A percentile compares a stretch with the other conserved stretches of the same genome.
These are phyloP conservation scores for Beroe ovata DNA, from an alignment of 37 sponge, comb jelly and placozoan genomes.

Conservation along the genomic window DNA sequence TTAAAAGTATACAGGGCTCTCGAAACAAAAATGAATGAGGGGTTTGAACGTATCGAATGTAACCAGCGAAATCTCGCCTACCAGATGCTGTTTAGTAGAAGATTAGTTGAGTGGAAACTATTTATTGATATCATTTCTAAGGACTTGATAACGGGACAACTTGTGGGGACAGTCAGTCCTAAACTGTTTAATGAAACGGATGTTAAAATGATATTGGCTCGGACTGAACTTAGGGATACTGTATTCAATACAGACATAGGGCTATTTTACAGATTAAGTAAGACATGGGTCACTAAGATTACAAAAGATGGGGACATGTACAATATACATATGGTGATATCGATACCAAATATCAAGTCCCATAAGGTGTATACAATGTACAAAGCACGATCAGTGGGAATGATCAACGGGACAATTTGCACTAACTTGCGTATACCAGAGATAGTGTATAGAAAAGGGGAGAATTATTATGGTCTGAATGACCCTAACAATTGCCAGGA, in stretches of 20 bases:
- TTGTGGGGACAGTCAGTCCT: slow-evolving; percentile 17
- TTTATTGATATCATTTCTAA: slow-evolving; percentile 22
- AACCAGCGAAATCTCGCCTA: slow-evolving; percentile 11
- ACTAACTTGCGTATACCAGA: slow-evolving; percentile 11
- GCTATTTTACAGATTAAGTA: slow-evolving; percentile 25
- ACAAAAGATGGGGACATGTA: slow-evolving; percentile 40
- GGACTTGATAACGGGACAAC: slow-evolving; percentile 23
- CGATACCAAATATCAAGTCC: background rate
- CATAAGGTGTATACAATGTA: slow-evolving; percentile 23
- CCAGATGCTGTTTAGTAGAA: slow-evolving; percentile 16
- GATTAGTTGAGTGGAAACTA: slow-evolving; percentile 9
- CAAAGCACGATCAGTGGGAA: slow-evolving; percentile 28
- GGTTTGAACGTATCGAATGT: background rate
- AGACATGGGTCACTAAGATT: slow-evolving; percentile 3
- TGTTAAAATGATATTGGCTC: slow-evolving; percentile 22
- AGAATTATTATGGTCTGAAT: background rate
- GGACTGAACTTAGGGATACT: slow-evolving; percentile 22
- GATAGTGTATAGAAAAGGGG: slow-evolving; percentile 28
- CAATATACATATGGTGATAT: slow-evolving; percentile 33
- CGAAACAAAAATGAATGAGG: slow-evolving; percentile 16
- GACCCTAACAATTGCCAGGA: background rate
- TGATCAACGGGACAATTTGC: slow-evolving; percentile 48
- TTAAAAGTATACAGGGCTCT: slow-evolving; percentile 40
- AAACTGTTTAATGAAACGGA: slow-evolving; percentile 34
- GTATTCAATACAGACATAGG: slow-evolving; percentile 10